Evolutionary conservation across 30 jellyfish, hydroid and myxozoan genomes (phyloP), one percentile per base, ranked within the genome.

Genomic region (Turritopsis rubra): DNA sequence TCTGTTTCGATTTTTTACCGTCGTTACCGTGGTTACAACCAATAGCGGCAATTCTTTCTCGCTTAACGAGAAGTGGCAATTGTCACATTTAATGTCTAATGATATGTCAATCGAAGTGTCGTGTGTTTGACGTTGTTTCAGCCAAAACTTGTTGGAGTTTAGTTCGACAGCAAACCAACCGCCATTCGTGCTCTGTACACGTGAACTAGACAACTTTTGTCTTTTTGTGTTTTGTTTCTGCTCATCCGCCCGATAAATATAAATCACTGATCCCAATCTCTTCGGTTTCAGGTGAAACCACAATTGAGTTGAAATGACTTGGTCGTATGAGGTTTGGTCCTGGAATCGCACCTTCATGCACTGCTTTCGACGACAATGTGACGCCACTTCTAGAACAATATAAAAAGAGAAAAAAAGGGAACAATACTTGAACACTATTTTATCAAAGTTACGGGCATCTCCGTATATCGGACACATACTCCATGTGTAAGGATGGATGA

Each of bases 141-240:
- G 28, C 8, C 28, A 9, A 19, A n/a, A 27, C 19, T 68, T 68
- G 60, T 41, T 13, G 28, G 77, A n/a, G 28, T 1, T 68, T 68
- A 68, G 77, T 68, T 68, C 22, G 31, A 68, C 30, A 22, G 77
- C 77, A 19, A 7, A 68, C 77, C 77, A 68, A 68, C 77, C 77
- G 8, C 31, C 31, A 7, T 27, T 68, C 19, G 30, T n/a, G 30
- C 21, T 68, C 16, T 22, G 77, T 17, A 23, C 13, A 13, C 60
- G 60, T 41, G 60, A 41, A 41, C 60, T 41, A 3, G 60, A 41
- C 13, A 41, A 5, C 13, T 13, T 41, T 5, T 41, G 60, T 41
- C 13, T 41, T 41, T n/a, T n/a, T n/a, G n/a, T 41, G 60, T 3
- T 41, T 41, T 5, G 60, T 41, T 13, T 3, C 60, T n/a, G 60